A percentile compares a stretch with the other conserved stretches of the same genome.
Conservation (phyloP, 2,888 invertebrate genomes). For the Anagyrus pseudococci region DNA sequence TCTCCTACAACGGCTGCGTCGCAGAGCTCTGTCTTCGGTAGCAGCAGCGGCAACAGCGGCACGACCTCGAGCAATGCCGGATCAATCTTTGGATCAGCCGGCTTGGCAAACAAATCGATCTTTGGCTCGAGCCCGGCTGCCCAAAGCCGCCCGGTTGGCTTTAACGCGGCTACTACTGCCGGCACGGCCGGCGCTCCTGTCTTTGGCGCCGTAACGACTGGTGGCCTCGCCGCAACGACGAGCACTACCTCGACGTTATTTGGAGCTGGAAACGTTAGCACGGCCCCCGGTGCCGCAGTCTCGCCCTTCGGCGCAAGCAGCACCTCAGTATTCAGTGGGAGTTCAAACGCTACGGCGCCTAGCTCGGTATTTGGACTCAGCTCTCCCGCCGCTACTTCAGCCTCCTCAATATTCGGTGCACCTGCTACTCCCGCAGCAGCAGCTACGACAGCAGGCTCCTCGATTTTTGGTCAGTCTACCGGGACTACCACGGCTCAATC, state of each 20-base stretch:
- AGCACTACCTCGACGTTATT: neutral
- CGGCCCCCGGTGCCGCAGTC: conserved; percentile 20
- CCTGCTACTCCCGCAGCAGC: conserved; percentile 17
- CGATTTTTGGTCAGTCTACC: too few species aligned
- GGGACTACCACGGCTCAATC: too few species aligned
- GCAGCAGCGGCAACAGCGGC: too few species aligned
- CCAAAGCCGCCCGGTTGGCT: neutral
- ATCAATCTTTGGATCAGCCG: neutral
- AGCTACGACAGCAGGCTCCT: neutral
- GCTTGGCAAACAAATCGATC: conserved; percentile 8
- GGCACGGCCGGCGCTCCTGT: conserved; percentile 3
- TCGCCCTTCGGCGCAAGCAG: conserved; percentile 14
- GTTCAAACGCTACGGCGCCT: conserved; percentile 3
- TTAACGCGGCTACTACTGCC: neutral
- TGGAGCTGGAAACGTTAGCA: neutral
- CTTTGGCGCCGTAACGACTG: conserved; percentile 32
- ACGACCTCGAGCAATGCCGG: neutral
- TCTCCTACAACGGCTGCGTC: neutral
- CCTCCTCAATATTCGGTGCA: conserved; percentile 43
- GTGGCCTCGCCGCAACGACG: neutral
- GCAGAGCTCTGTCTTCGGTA: neutral
- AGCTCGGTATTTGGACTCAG: conserved; percentile 39
- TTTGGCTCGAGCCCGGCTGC: conserved; percentile 4
- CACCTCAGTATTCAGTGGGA: conserved; percentile 4
- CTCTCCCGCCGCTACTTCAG: conserved; percentile 24